phyloP scores from a whole-genome alignment of 2,797 vertebrate species.

The Glossophaga mutica region DNA sequence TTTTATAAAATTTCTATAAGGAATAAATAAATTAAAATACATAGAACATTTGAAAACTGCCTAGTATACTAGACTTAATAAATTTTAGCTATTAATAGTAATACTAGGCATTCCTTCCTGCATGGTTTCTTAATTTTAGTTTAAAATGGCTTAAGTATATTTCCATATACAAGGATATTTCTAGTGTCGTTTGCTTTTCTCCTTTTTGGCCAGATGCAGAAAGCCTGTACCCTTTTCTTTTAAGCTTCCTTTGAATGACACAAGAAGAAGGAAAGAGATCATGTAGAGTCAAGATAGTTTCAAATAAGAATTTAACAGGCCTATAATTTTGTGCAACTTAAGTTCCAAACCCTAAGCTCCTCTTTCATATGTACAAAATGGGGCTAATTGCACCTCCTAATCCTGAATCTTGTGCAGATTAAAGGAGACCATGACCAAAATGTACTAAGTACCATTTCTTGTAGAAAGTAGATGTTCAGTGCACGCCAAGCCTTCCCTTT shows the following conservation, averaged over 20 bases:
- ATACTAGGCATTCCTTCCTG: neutral
- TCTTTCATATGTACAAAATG: neutral
- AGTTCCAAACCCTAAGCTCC: neutral
- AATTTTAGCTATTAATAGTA: neutral
- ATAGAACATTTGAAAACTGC: neutral
- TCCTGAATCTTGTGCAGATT: neutral
- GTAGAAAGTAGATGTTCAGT: neutral
- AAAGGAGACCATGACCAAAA: neutral
- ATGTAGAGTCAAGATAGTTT: neutral
- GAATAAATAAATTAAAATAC: neutral
- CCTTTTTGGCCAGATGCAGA: neutral
- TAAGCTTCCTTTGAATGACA: neutral
- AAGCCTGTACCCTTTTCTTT: neutral
- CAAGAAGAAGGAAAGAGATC: neutral
- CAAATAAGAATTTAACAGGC: neutral
- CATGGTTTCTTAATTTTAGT: neutral
- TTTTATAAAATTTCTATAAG: neutral
- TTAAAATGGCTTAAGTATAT: neutral
- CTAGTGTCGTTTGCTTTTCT: neutral
- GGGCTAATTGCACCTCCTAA: neutral
- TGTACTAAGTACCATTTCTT: neutral
- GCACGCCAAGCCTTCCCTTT: neutral
- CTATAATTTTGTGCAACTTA: neutral
- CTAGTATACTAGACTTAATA: neutral
- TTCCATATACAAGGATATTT: neutral